A percentile compares a stretch with the other conserved stretches of the same genome.
These are phyloP conservation scores for Spodoptera picta DNA, from an alignment of 2,888 invertebrate genomes.

Conservation along the genomic window DNA sequence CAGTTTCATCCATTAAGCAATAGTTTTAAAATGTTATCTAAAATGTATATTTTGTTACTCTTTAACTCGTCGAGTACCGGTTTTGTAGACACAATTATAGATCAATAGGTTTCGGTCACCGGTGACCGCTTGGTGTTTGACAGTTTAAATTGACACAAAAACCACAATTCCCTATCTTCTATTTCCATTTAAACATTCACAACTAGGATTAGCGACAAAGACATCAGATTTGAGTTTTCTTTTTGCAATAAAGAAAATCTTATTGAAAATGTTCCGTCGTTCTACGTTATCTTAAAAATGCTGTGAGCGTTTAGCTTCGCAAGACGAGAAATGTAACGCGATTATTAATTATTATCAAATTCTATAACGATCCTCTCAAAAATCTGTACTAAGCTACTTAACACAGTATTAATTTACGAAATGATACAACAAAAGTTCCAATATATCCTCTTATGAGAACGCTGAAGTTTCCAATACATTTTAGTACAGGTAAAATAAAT, in stretches of 20 bases:
- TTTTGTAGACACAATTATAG: too few species aligned
- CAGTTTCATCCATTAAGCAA: too few species aligned
- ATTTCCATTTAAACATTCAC: too few species aligned
- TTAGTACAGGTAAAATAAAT: constrained; percentile 44
- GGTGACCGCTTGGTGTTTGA: too few species aligned
- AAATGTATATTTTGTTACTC: too few species aligned
- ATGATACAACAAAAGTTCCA: constrained; percentile 22
- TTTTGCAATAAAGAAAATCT: constrained; percentile 11
- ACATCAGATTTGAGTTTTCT: not conserved
- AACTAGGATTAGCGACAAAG: not conserved
- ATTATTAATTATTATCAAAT: constrained; percentile 25
- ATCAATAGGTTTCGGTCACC: too few species aligned
- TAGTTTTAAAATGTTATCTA: too few species aligned
- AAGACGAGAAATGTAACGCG: constrained; percentile 4
- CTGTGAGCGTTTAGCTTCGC: constrained; percentile 14
- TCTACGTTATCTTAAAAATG: constrained; percentile 18
- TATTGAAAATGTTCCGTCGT: constrained; percentile 4
- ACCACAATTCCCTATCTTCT: too few species aligned
- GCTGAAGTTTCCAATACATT: constrained; percentile 25
- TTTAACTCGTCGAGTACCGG: too few species aligned
- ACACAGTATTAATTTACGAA: constrained; percentile 24
- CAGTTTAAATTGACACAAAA: too few species aligned
- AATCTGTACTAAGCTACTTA: constrained; percentile 28
- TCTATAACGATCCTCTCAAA: constrained; percentile 12
- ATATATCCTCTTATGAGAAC: constrained; percentile 14